A percentile compares a stretch with the other conserved stretches of the same genome.
These are phyloP conservation scores for Dasysyrphus tricinctus DNA, from an alignment of 2,888 invertebrate species.

Conservation along the genomic window DNA sequence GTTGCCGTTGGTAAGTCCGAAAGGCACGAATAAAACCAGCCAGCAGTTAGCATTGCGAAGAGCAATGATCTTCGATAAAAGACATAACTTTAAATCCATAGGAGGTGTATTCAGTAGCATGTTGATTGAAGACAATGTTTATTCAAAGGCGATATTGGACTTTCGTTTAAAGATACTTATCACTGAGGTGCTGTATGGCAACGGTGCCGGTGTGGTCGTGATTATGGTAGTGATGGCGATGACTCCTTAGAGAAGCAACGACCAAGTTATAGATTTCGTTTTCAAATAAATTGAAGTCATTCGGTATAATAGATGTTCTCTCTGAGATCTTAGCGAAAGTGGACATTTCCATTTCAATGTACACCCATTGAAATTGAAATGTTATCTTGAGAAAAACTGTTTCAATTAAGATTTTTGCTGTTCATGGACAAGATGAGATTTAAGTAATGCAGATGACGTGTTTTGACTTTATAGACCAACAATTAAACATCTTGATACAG, in stretches of 20 bases:
- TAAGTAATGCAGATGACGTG: no score
- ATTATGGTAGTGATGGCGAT: neutral
- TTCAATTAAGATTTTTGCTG: no score
- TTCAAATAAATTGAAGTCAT: neutral
- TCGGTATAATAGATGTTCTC: conserved; percentile 2
- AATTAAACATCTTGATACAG: no score
- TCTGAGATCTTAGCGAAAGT: conserved; percentile 9
- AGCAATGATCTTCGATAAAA: conserved; percentile 45
- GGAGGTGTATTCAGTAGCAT: conserved; percentile 42
- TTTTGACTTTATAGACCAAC: no score
- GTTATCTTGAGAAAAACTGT: no score
- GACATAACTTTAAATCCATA: neutral
- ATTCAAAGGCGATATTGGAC: conserved; percentile 36
- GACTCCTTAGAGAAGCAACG: neutral
- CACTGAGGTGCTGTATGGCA: neutral
- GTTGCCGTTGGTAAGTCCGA: neutral
- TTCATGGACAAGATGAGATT: no score
- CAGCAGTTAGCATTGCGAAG: neutral
- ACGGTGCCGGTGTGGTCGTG: neutral
- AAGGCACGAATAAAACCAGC: conserved; percentile 17
- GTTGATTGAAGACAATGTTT: conserved; percentile 31
- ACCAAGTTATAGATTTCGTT: neutral
- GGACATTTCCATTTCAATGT: neutral
- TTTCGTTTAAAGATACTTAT: conserved; percentile 13
- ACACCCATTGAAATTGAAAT: no score